phyloP scores from a whole-genome alignment of 2,797 vertebrate species.

The Gymnodraco acuticeps region DNA sequence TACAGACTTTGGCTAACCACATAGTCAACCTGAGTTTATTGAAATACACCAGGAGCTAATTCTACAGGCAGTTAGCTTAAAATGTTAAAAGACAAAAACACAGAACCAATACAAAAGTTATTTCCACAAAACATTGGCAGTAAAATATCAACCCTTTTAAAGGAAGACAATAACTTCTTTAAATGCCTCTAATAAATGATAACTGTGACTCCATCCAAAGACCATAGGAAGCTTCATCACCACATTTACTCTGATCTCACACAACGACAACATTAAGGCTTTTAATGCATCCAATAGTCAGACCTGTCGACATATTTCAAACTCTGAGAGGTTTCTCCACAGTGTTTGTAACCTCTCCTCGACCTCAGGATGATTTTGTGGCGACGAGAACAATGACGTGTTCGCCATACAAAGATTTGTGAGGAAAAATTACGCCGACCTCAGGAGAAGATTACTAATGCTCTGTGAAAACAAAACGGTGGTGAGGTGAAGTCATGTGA shows the following conservation, averaged over 20 bases:
- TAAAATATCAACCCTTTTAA: neutral
- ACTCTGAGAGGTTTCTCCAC: conserved; percentile 2
- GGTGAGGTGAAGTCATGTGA: too few relatives aligned
- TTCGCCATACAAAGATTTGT: conserved; percentile 27
- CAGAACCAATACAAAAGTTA: too few relatives aligned
- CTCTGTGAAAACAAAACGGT: neutral
- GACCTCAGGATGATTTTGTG: conserved; percentile 17
- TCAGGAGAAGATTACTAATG: neutral
- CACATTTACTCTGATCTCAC: conserved; percentile 23
- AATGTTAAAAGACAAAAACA: too few relatives aligned
- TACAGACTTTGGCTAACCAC: too few relatives aligned
- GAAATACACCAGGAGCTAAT: too few relatives aligned
- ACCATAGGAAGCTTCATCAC: conserved; percentile 17
- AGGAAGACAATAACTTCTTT: neutral
- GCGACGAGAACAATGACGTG: neutral
- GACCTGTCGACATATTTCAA: conserved; percentile 8
- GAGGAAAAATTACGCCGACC: neutral
- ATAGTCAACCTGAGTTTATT: too few relatives aligned
- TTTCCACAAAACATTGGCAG: too few relatives aligned
- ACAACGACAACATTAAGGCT: conserved; percentile 7
- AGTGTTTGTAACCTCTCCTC: conserved; percentile 6
- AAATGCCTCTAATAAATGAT: neutral
- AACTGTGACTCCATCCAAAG: neutral
- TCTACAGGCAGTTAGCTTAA: too few relatives aligned
- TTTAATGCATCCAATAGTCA: conserved; percentile 39